Evolutionary conservation across 2,888 invertebrate species (phyloP), one percentile per base, ranked within the genome.

Genomic region (Aphidius colemani): DNA sequence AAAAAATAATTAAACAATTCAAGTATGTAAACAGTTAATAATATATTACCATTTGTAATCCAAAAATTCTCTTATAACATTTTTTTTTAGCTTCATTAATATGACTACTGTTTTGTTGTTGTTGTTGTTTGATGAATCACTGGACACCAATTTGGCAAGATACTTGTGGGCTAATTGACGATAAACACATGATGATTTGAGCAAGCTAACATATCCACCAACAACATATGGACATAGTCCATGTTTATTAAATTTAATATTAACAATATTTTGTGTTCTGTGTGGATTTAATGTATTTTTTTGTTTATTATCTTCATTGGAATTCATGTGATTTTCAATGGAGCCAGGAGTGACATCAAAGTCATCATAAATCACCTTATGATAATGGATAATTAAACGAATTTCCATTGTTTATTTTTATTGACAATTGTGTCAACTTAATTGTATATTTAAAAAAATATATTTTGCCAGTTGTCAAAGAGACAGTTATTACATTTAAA

Each of bases 1-100:
- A 43, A 43, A 56, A 30, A 10, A 6, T 53, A 11, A 11, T 8
- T 30, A 4, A 30, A 7, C 3, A 41, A 9, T 40, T 43, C n/a
- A 18, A 11, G 51, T 53, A 11, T 56, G 57, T 49, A 60, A 7
- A 50, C 43, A 44, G n/a, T 8, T 6, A 10, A 9, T 11, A 7
- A 45, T 11, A 9, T 49, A 56, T 48, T 83, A 90, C 91, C 90
- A 91, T 64, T 85, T 86, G 80, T 88, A 89, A 79, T 92, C 92
- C 69, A 92, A 85, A 53, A 89, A 85, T 76, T 91, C 88, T 65
- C n/a, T 81, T 83, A 66, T 84, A 1, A 90, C 30, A 30, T 30
- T 88, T 10, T 85, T 86, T 63, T 84, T 79, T 50, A 91, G 75
- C 69, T 85, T 85, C 56, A 90, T 64, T 10, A 77, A 67, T 67